Conservation (phyloP, 2,113 vertebrate species). For the Sinocyclocheilus maitianheensis region DNA sequence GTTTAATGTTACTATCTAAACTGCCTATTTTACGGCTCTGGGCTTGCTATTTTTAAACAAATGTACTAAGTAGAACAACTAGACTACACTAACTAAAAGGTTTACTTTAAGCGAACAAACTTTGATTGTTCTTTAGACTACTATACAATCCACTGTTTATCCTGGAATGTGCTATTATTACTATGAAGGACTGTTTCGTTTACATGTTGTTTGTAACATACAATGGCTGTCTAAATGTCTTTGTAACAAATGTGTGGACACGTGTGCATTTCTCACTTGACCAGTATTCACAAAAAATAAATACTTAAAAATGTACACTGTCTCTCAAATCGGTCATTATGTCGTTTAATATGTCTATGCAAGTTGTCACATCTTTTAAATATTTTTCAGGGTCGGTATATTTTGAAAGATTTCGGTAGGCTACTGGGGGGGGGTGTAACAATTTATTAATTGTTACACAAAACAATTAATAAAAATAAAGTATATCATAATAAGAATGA, state of each 20-base stretch:
- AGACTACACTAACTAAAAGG: background rate
- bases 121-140: no score
- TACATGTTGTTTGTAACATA: background rate
- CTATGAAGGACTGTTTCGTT: background rate
- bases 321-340: no score
- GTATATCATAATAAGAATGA: background rate
- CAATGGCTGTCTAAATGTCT: background rate
- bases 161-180: background rate
- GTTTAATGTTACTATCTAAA: background rate
- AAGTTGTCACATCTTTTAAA: no score
- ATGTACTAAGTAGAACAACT: background rate
- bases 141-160: background rate
- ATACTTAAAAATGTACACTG: no score
- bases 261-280: background rate
- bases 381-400: background rate
- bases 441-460: no score
- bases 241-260: background rate
- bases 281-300: background rate
- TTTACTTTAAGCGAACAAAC: background rate
- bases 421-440: no score
- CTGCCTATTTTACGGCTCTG: no score
- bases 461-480: no score
- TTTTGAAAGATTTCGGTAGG: background rate
- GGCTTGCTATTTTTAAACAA: background rate
- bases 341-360: no score